Evolutionary conservation across 2,888 invertebrate genomes (phyloP), one percentile per base, ranked within the genome.

Genomic region (Ctena decussata): DNA sequence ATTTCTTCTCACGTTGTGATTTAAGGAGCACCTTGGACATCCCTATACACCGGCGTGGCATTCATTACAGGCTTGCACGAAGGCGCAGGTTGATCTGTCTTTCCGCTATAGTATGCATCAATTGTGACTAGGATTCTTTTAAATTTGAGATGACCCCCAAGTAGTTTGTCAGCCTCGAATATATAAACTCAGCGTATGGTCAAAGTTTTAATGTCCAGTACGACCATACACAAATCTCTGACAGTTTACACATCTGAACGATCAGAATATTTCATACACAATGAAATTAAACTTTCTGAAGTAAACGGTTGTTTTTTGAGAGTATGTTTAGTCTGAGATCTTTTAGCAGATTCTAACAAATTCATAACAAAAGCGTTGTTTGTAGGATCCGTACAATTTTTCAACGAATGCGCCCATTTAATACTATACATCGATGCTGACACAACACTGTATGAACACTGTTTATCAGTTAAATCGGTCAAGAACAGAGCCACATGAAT

Each of bases 251-350:
- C 39, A 35, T 80, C 74, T 27, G 27, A 15, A 32, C 69, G 27
- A 5, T 46, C 65, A 6, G 65, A 37, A 60, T 85, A 79, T 53
- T 76, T 73, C 5, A 49, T 5, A 77, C 87, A 85, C 8, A 85
- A n/a, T 1, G 78, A 24, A 8, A 80, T 72, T 32, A 86, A 60
- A 65, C 77, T 79, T 0, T 89, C 78, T n/a, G 78, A 11, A 30
- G 81, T 49, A 15, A 86, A 49, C 21, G 86, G 89, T 8, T 86
- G 82, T 53, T 89, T 86, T 44, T 85, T 89, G 8, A 2, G 1
- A 0, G 80, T 70, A 24, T 84, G 44, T 6, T 72, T 2, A 30
- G 72, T 24, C 12, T 30, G 2, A 1, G 30, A 3, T 44, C 72
- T 72, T 72, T 72, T 72, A 1, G 72, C 72, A 2, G 72, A 3